These are phyloP conservation scores for Chelon auratus DNA, from an alignment of 2,797 vertebrate genomes.

Conservation along the genomic window DNA sequence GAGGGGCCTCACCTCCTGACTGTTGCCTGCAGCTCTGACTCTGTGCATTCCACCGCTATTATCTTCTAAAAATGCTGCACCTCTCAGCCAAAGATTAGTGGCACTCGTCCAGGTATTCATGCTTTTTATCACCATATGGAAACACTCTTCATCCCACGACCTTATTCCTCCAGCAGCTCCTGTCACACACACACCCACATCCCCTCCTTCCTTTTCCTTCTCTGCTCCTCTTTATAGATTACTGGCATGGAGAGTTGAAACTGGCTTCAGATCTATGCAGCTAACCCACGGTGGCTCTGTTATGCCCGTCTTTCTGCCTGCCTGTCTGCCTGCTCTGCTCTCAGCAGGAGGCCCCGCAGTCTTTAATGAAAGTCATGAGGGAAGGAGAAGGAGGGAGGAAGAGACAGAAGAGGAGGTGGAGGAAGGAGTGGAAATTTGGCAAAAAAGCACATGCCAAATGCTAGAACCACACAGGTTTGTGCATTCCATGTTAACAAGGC, in stretches of 20 bases:
- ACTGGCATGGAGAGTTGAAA: conserved; percentile 78
- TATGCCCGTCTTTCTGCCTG: conserved; percentile 46
- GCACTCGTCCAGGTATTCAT: conserved; percentile 81
- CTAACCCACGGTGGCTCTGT: conserved; percentile 60
- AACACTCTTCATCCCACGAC: conserved; percentile 76
- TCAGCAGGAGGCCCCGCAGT: conserved; percentile 64
- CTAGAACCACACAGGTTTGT: conserved; percentile 33
- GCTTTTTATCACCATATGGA: conserved; percentile 82
- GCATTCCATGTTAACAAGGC: background rate
- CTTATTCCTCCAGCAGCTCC: conserved; percentile 40
- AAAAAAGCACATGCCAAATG: conserved; percentile 36
- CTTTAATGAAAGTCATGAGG: conserved; percentile 72
- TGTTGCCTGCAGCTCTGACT: conserved; percentile 14
- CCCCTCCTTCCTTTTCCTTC: conserved; percentile 46
- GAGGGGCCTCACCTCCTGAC: conserved; percentile 7
- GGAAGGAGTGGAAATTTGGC: conserved; percentile 44
- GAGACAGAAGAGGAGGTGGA: conserved; percentile 30
- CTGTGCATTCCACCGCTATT: conserved; percentile 48
- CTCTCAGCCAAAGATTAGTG: conserved; percentile 80
- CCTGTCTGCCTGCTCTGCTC: conserved; percentile 47
- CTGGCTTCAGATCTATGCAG: conserved; percentile 79
- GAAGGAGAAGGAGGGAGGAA: conserved; percentile 35
- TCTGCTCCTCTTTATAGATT: conserved; percentile 76
- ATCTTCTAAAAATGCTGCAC: conserved; percentile 71
- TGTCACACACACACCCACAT: conserved; percentile 20